Evolutionary conservation across 1,140 invertebrate species (phyloP), one percentile per base, ranked within the genome.

Genomic region (Cotesia vestalis): DNA sequence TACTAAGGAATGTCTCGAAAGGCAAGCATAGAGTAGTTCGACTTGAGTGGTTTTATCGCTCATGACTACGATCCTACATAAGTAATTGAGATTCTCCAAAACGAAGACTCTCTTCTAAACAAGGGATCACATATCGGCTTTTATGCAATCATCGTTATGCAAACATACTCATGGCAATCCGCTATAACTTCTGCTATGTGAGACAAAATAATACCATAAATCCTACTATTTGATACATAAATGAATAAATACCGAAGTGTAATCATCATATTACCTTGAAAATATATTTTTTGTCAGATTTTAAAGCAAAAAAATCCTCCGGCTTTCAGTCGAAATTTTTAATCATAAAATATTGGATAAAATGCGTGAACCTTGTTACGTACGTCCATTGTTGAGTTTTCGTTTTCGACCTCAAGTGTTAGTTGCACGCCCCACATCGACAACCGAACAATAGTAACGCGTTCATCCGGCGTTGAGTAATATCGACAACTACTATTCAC

Each of bases 401-500:
- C 75, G 75, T 55, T 79, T 78, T 72, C 78, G 61, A 73, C 27
- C 73, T 53, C 66, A 52, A 77, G 70, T 69, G 69, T 77, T 77
- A 74, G 72, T 52, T 53, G 64, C 66, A 17, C 66, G 73, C 71
- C 59, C 57, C 62, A 57, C 77, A 52, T 68, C 52, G 59, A 71
- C 73, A 61, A 66, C 72, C 63, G 76, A 78, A 80, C 79, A 80
- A 79, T 80, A 52, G 61, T 35, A 20, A 63, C 59, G 60, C 69
- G 46, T 57, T 75, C 69, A 70, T 69, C 71, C 77, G 55, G 62
- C n/a, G 46, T 55, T 66, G 73, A 77, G 74, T 77, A 78, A 79
- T 79, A 79, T 79, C 74, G 79, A 79, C 77, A 80, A 75, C 73
- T 60, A 60, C 66, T 70, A 71, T 74, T 75, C 73, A 72, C 75